Percentiles rank a stretch among this genome's conserved stretches.
Conservation (phyloP, 2,113 vertebrate genomes). For the Gopherus evgoodei region DNA sequence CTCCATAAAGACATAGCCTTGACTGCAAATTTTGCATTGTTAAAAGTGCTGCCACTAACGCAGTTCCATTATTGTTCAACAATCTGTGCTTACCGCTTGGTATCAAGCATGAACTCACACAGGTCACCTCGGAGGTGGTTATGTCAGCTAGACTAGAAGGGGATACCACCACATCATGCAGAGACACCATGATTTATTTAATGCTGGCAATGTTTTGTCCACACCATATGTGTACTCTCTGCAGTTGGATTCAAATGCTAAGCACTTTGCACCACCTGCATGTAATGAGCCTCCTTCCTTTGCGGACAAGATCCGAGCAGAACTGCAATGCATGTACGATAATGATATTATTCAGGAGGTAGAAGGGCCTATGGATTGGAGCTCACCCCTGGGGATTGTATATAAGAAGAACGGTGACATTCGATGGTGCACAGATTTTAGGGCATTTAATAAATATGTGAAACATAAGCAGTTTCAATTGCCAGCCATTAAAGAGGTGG, state of each 20-base stretch:
- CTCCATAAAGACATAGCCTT: not conserved
- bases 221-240: not conserved
- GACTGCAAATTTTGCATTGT: not conserved
- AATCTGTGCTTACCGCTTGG: not conserved
- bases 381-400: not conserved
- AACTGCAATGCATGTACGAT: not conserved
- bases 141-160: not conserved
- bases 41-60: not conserved
- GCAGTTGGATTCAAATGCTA: not conserved
- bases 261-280: not conserved
- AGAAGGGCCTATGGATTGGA: not conserved
- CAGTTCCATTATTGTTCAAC: not conserved
- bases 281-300: not conserved
- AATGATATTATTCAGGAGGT: not conserved
- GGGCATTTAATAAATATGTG: too few relatives aligned
- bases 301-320: not conserved
- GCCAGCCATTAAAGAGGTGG: not conserved
- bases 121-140: not conserved
- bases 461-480: not conserved
- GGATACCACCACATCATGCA: not conserved
- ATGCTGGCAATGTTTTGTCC: not conserved
- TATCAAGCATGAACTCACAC: not conserved
- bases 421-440: too few relatives aligned
- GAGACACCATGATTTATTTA: not conserved
- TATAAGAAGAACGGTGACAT: not conserved